phyloP scores from a whole-genome alignment of 2,888 invertebrate genomes.

The Empis stercorea region DNA sequence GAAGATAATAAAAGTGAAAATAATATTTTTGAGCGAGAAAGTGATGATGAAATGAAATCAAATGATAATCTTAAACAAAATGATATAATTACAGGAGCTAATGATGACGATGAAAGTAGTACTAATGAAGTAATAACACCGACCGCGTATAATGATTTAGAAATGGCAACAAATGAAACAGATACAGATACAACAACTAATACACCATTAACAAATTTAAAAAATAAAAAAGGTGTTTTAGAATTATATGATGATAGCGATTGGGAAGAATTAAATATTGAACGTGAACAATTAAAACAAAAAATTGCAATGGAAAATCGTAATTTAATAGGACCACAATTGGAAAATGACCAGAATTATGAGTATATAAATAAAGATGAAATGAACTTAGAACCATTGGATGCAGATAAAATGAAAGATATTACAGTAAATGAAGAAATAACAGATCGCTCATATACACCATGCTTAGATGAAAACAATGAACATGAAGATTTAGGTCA shows the following conservation, averaged over 20 bases:
- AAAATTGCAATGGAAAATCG: neutral
- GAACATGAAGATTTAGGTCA: conserved; percentile 10
- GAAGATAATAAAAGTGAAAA: conserved; percentile 13
- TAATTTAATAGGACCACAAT: neutral
- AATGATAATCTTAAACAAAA: neutral
- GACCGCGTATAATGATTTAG: conserved; percentile 1
- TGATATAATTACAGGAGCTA: conserved; percentile 5
- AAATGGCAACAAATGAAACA: conserved; percentile 6
- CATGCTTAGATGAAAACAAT: conserved; percentile 54
- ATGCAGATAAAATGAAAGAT: neutral
- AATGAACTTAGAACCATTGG: neutral
- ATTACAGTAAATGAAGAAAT: conserved; percentile 29
- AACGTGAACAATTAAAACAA: conserved; percentile 3
- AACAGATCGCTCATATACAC: conserved; percentile 58
- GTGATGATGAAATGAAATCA: conserved; percentile 13
- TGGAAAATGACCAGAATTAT: conserved; percentile 8
- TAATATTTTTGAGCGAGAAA: conserved; percentile 15
- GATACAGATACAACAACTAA: conserved; percentile 12
- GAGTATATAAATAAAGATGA: conserved; percentile 8
- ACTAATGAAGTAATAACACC: too few relatives aligned
- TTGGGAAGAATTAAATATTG: conserved; percentile 33
- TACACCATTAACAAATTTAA: conserved; percentile 15
- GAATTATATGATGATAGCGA: conserved; percentile 45
- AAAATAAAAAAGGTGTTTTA: conserved; percentile 38
- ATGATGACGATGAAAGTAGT: neutral